Conservation (phyloP, 2,113 vertebrate genomes). For the Oryzias melastigma region DNA sequence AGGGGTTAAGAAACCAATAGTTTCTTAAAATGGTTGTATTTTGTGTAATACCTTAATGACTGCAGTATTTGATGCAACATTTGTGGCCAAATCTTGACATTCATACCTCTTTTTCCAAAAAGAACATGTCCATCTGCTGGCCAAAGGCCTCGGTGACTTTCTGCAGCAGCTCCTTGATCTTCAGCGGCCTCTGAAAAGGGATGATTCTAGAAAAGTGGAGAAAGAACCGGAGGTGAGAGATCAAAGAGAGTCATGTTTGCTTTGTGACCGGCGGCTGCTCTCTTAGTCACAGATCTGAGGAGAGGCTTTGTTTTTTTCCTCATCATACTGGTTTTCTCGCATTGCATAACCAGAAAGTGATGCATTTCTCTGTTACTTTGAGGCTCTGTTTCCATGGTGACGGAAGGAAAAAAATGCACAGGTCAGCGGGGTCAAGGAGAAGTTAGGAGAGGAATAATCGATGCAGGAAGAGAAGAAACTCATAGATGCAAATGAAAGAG, state of each 20-base stretch:
- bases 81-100: background rate
- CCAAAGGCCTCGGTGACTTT: conserved; percentile 91
- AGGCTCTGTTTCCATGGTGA: conserved; percentile 24
- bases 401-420: conserved; percentile 17
- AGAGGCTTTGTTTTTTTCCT: background rate
- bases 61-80: too few species aligned
- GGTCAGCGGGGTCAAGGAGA: conserved; percentile 51
- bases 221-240: conserved; percentile 19
- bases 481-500: background rate
- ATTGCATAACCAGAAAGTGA: conserved; percentile 1
- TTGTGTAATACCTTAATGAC: too few species aligned
- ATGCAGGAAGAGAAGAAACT: conserved; percentile 21
- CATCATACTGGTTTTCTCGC: background rate
- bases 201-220: conserved; percentile 80
- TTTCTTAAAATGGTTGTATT: too few species aligned
- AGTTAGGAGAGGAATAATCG: conserved; percentile 37
- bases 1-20: too few species aligned
- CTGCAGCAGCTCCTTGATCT: conserved; percentile 86
- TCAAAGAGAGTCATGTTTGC: background rate
- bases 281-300: background rate
- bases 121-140: conserved; percentile 90
- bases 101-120: conserved; percentile 84
- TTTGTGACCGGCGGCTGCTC: conserved; percentile 20
- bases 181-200: conserved; percentile 86
- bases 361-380: conserved; percentile 3